These are phyloP conservation scores for Entomyzon cyanotis DNA, from an alignment of 2,113 vertebrate species.

Conservation along the genomic window DNA sequence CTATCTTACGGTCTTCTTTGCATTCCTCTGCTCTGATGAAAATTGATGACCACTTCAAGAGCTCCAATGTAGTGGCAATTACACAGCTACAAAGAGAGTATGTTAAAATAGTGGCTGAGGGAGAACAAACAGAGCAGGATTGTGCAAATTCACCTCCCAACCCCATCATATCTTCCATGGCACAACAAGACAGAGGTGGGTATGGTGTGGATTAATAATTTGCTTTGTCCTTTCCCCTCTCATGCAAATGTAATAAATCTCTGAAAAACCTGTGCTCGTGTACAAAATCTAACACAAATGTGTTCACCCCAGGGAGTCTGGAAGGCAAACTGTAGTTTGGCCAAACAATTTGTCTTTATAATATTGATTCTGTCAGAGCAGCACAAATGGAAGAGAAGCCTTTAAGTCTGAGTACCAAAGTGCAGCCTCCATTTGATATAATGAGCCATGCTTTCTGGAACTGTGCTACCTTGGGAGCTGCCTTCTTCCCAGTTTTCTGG, in stretches of 20 bases:
- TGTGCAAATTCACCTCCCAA: background rate
- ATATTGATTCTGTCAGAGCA: background rate
- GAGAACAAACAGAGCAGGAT: background rate
- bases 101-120: background rate
- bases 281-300: background rate
- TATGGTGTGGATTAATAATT: background rate
- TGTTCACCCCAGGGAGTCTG: background rate
- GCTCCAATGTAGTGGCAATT: background rate
- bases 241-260: background rate
- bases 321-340: background rate
- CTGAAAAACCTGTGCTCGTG: background rate
- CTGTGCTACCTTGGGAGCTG: rapidly evolving
- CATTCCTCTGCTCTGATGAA: background rate
- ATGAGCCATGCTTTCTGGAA: background rate
- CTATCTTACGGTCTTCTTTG: background rate
- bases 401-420: background rate
- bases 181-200: background rate
- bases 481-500: background rate
- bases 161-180: background rate
- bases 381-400: background rate
- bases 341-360: background rate
- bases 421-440: background rate
- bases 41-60: background rate
- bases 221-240: rapidly evolving
- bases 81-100: background rate